Percentiles rank a stretch among this genome's conserved stretches.
phyloP scores from a whole-genome alignment of 2,888 invertebrate species.

The Sycophila texana region DNA sequence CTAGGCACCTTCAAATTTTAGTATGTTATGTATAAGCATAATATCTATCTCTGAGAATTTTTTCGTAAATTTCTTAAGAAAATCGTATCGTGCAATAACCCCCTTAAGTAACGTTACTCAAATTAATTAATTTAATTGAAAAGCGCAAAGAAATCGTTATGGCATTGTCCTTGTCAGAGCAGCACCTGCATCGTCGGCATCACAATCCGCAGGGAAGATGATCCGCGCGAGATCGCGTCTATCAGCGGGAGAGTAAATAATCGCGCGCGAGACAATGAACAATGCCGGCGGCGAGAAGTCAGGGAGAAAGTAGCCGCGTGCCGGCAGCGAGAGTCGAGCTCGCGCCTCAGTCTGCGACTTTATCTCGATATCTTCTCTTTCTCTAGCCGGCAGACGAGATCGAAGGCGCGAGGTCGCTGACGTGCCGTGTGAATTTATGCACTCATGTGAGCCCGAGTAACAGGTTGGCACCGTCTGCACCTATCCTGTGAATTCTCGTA shows the following conservation, averaged over 20 bases:
- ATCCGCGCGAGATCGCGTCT: slow-evolving; percentile 50
- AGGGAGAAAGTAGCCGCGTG: slow-evolving; percentile 61
- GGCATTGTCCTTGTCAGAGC: not conserved
- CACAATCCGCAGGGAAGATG: not conserved
- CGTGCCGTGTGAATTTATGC: slow-evolving; percentile 35
- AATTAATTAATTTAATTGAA: too few species aligned
- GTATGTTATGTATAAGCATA: too few species aligned
- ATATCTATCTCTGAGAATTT: too few species aligned
- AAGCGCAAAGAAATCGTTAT: too few species aligned
- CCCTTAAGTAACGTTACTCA: too few species aligned
- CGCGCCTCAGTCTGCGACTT: slow-evolving; percentile 19
- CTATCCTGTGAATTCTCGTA: not conserved
- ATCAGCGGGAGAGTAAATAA: slow-evolving; percentile 51
- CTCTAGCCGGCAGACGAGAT: slow-evolving; percentile 8
- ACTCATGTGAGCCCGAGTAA: slow-evolving; percentile 26
- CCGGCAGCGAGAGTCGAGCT: slow-evolving; percentile 60
- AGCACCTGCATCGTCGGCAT: not conserved
- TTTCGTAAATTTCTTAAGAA: too few species aligned
- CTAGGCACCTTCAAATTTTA: too few species aligned
- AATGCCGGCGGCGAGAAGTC: slow-evolving; percentile 55
- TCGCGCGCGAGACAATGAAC: slow-evolving; percentile 62
- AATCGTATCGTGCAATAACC: too few species aligned
- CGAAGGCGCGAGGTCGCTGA: slow-evolving; percentile 10
- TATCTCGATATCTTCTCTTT: slow-evolving; percentile 45
- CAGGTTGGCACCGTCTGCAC: slow-evolving; percentile 24